Evolutionary conservation across 2,888 invertebrate species (phyloP), one percentile per base, ranked within the genome.

Genomic region (Agrilus cyanescens): DNA sequence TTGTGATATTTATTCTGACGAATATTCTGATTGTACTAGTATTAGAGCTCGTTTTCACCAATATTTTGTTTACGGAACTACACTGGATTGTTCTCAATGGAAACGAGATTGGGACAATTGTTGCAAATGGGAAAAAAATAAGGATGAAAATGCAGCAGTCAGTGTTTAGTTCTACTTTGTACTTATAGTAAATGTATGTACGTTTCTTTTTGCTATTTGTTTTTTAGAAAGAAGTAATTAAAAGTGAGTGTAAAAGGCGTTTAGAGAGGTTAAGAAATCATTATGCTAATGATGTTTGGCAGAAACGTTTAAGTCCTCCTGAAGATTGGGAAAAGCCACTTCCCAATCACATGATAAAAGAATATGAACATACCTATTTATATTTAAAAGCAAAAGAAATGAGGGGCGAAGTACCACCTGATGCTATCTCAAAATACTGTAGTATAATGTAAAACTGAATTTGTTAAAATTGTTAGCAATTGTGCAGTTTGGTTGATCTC

Each of bases 1-100:
- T 5, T 89, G 89, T 63, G 65, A 73, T n/a, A 55, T 76, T n/a
- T 91, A 91, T 58, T 74, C 82, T 54, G 83, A 81, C 40, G 90
- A 91, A 68, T 87, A 85, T 57, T 70, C 72, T 15, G 88, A 90
- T 51, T 91, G 91, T 61, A 80, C 68, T 40, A 80, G 84, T 53
- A 67, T 85, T 14, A 77, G 68, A 63, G 82, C 74, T 1, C 72
- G 89, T 50, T 87, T 91, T 55, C 82, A 93, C 61, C 93, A 93
- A 65, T 83, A 87, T 61, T 94, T 89, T 60, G 74, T 90, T 44
- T 72, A 72, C 65, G 93, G 93, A 1, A 69, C 83, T 57, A 63
- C 68, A 1, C 41, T 74, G 6, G 83, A 91, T 59, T 94, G 93
- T 59, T 69, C 71, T 3, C 79, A 81, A 53, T 91, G 90, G 90